A percentile compares a stretch with the other conserved stretches of the same genome.
Conservation (phyloP, 2,888 invertebrate genomes). For the Erebia ligea region DNA sequence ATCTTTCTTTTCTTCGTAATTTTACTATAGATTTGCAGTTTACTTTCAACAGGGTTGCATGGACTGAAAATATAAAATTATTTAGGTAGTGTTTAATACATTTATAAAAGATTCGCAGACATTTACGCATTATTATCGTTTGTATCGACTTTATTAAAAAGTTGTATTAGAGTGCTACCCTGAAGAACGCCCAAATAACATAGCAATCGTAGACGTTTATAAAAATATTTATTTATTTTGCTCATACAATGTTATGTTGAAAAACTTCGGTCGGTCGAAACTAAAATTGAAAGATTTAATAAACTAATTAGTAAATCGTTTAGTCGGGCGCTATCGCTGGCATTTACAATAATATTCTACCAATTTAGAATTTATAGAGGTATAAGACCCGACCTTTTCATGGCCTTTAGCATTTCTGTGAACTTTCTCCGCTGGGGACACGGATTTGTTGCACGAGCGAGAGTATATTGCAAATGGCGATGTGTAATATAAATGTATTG, state of each 20-base stretch:
- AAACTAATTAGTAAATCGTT: conserved; percentile 24
- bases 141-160: conserved; percentile 37
- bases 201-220: background rate
- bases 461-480: too few relatives aligned
- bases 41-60: conserved; percentile 25
- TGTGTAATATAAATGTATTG: background rate
- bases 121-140: conserved; percentile 37
- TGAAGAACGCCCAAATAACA: conserved; percentile 38
- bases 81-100: conserved; percentile 25
- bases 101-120: conserved; percentile 1
- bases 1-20: background rate
- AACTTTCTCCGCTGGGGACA: conserved; percentile 45
- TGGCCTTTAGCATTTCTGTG: conserved; percentile 43
- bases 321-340: conserved; percentile 31
- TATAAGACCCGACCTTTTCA: conserved; percentile 30
- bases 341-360: conserved; percentile 32
- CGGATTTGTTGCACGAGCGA: background rate
- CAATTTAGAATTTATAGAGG: conserved; percentile 21
- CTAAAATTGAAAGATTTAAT: conserved; percentile 9
- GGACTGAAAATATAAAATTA: conserved; percentile 23
- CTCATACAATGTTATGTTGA: background rate
- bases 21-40: conserved; percentile 15
- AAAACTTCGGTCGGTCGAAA: conserved; percentile 24
- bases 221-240: background rate
- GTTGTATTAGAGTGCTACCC: conserved; percentile 43